Conservation (phyloP, 1,140 invertebrate genomes). For the Helicoverpa armigera region DNA sequence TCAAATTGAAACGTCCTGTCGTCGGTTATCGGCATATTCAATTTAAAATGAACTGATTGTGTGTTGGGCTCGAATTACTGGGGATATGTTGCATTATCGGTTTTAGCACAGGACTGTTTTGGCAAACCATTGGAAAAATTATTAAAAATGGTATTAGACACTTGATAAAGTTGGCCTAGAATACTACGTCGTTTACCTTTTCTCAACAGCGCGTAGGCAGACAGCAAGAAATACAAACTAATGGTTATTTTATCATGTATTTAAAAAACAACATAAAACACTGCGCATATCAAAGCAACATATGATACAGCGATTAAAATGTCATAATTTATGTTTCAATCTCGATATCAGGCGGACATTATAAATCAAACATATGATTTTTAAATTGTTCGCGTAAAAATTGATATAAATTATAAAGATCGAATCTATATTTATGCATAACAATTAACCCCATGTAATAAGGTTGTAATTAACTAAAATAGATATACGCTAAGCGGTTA, state of each 20-base stretch:
- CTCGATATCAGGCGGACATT: constrained; percentile 18
- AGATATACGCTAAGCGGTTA: not conserved
- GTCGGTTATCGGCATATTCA: not conserved
- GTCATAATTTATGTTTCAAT: constrained; percentile 36
- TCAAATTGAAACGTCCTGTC: constrained; percentile 15
- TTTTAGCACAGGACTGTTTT: constrained; percentile 3
- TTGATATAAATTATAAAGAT: not conserved
- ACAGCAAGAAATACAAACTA: not conserved
- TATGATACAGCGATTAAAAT: constrained; percentile 17
- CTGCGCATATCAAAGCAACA: constrained; percentile 16
- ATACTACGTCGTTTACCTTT: constrained; percentile 18
- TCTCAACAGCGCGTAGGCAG: constrained; percentile 15
- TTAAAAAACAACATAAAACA: not conserved
- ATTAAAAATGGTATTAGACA: not conserved
- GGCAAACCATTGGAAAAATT: not conserved
- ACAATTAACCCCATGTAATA: not conserved
- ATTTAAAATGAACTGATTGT: constrained; percentile 28
- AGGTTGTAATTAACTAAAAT: not conserved
- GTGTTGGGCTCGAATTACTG: not conserved
- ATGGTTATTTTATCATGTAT: constrained; percentile 1
- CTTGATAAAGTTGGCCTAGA: not conserved
- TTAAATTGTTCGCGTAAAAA: not conserved
- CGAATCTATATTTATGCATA: not conserved
- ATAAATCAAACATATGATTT: constrained; percentile 35
- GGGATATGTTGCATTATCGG: constrained; percentile 24